A percentile compares a stretch with the other conserved stretches of the same genome.
phyloP scores from a whole-genome alignment of 2,113 vertebrate genomes.

The Pardalotus punctatus region DNA sequence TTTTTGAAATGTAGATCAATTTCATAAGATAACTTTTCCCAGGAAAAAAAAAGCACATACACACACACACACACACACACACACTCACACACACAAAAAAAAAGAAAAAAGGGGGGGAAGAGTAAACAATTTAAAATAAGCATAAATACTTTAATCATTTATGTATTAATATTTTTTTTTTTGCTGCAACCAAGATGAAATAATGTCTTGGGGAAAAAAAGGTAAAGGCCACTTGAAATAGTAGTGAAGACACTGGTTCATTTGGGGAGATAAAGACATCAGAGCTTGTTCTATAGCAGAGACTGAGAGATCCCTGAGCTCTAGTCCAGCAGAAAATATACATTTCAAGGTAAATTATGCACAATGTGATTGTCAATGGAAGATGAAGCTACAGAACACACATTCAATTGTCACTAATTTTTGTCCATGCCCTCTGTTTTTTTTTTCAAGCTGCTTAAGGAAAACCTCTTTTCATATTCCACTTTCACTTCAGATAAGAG shows the following conservation, averaged over 20 bases:
- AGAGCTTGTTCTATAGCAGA: background rate
- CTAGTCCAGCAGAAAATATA: background rate
- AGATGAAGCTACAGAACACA: background rate
- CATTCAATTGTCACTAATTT: background rate
- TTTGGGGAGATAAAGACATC: background rate
- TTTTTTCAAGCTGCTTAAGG: background rate
- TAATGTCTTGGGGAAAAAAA: background rate
- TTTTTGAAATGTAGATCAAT: background rate
- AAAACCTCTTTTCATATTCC: background rate
- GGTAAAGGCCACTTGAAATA: background rate
- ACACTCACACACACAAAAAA: background rate
- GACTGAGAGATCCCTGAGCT: background rate
- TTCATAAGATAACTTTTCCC: background rate
- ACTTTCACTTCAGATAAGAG: background rate
- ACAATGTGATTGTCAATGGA: background rate
- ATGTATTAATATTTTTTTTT: background rate
- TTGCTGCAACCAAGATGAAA: background rate
- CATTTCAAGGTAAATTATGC: background rate
- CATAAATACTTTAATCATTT: background rate
- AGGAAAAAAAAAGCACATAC: fast-evolving
- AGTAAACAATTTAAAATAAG: background rate
- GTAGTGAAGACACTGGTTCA: background rate
- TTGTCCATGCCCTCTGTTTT: too few relatives aligned
- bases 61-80: background rate
- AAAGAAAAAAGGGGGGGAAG: background rate